Conservation (phyloP, 2,888 invertebrate genomes). For the Sinodicranocentrus sp. region DNA sequence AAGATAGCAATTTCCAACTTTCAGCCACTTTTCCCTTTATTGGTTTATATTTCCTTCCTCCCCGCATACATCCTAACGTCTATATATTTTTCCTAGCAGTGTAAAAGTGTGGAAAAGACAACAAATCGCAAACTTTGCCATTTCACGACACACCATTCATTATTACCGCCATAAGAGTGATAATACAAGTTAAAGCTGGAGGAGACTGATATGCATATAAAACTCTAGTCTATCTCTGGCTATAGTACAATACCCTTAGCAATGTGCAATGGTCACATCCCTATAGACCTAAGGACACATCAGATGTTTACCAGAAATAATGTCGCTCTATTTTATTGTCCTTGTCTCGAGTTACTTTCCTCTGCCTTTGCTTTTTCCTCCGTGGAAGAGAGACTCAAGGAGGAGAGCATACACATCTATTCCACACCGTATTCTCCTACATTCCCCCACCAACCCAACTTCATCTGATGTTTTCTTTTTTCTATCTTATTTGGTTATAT, state of each 20-base stretch:
- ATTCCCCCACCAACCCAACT: constrained; percentile 36
- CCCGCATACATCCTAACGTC: not conserved
- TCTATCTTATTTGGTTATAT: constrained; percentile 57
- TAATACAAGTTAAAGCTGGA: constrained; percentile 11
- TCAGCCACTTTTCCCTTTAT: constrained; percentile 10
- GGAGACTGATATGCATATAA: not conserved
- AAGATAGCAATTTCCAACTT: not conserved
- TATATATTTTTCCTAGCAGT: constrained; percentile 18
- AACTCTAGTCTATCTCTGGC: not conserved
- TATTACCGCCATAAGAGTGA: constrained; percentile 62
- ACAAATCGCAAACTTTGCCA: constrained; percentile 71
- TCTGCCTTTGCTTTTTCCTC: constrained; percentile 20
- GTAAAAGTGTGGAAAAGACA: constrained; percentile 71
- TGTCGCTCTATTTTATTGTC: constrained; percentile 72
- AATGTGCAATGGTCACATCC: constrained; percentile 51
- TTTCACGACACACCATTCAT: constrained; percentile 71
- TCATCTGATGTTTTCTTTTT: constrained; percentile 37
- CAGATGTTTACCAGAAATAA: constrained; percentile 72
- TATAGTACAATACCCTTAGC: not conserved
- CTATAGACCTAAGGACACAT: constrained; percentile 64
- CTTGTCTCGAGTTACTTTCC: constrained; percentile 64
- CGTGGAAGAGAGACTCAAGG: not conserved
- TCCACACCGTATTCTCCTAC: constrained; percentile 59
- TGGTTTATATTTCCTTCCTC: not conserved
- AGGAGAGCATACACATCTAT: constrained; percentile 43